A percentile compares a stretch with the other conserved stretches of the same genome.
Conservation (phyloP, 2,888 invertebrate genomes). For the Cylloceria caligata region DNA sequence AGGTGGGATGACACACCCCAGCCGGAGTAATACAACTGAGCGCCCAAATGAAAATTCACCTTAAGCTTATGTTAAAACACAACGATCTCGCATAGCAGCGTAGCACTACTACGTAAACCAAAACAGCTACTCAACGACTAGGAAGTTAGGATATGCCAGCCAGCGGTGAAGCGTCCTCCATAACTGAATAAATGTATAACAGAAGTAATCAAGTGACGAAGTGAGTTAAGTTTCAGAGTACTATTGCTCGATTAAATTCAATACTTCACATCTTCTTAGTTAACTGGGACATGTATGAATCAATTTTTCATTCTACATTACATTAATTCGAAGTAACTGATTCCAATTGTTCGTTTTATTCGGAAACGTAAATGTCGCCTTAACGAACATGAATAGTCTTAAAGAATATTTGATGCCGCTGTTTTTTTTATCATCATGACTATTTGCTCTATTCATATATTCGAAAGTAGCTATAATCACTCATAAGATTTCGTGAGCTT, state of each 20-base stretch:
- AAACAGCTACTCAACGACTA: not conserved
- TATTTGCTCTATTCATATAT: not conserved
- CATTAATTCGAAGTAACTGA: not conserved
- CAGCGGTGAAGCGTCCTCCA: slow-evolving; percentile 14
- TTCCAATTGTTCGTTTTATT: slow-evolving; percentile 10
- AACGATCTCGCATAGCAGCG: too few relatives aligned
- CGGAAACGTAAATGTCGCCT: not conserved
- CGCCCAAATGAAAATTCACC: too few relatives aligned
- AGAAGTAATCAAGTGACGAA: slow-evolving; percentile 22
- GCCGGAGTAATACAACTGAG: too few relatives aligned
- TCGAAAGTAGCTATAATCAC: not conserved
- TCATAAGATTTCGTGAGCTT: not conserved
- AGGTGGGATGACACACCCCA: too few relatives aligned
- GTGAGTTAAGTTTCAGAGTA: slow-evolving; percentile 12
- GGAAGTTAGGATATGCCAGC: slow-evolving; percentile 13
- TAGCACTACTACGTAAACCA: slow-evolving; percentile 11
- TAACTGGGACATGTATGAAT: not conserved
- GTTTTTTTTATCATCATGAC: not conserved
- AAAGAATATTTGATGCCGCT: not conserved
- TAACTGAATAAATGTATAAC: slow-evolving; percentile 2
- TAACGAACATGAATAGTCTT: not conserved
- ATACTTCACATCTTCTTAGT: not conserved
- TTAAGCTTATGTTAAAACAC: too few relatives aligned
- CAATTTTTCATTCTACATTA: not conserved
- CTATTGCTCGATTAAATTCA: not conserved